Conservation (phyloP, 1,140 invertebrate genomes). For the Cecropterus lyciades region DNA sequence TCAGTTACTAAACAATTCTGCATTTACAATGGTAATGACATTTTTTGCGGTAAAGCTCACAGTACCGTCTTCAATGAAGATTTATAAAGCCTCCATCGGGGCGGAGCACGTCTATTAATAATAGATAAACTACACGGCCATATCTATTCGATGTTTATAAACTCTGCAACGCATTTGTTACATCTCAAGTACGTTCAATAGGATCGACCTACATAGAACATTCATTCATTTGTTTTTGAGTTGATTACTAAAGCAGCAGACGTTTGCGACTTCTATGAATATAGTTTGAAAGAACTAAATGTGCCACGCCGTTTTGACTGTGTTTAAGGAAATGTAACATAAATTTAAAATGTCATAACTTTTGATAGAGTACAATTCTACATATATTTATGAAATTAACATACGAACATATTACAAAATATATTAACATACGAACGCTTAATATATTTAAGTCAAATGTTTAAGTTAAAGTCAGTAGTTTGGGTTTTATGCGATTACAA, state of each 20-base stretch:
- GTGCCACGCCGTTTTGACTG: too few species aligned
- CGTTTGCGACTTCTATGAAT: neutral
- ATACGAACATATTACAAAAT: too few species aligned
- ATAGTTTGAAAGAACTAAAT: too few species aligned
- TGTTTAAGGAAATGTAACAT: too few species aligned
- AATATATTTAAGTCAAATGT: too few species aligned
- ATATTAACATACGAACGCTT: too few species aligned
- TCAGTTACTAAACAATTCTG: slow-evolving; percentile 20
- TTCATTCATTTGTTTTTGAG: slow-evolving; percentile 52
- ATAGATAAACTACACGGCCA: slow-evolving; percentile 21
- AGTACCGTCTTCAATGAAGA: slow-evolving; percentile 27
- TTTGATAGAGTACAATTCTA: too few species aligned
- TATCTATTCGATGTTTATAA: slow-evolving; percentile 35
- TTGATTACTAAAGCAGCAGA: slow-evolving; percentile 28
- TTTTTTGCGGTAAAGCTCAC: slow-evolving; percentile 9
- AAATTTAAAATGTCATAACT: too few species aligned
- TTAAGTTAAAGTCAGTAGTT: too few species aligned
- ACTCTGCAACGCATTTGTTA: slow-evolving; percentile 40
- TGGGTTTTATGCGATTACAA: too few species aligned
- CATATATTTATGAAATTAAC: too few species aligned
- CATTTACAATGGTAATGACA: slow-evolving; percentile 11
- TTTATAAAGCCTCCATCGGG: slow-evolving; percentile 12
- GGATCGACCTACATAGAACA: slow-evolving; percentile 57
- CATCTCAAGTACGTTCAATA: slow-evolving; percentile 61
- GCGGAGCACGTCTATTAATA: slow-evolving; percentile 29